Evolutionary conservation across 2,888 invertebrate species (phyloP), one percentile per base, ranked within the genome.

Genomic region (Anorthoa munda): DNA sequence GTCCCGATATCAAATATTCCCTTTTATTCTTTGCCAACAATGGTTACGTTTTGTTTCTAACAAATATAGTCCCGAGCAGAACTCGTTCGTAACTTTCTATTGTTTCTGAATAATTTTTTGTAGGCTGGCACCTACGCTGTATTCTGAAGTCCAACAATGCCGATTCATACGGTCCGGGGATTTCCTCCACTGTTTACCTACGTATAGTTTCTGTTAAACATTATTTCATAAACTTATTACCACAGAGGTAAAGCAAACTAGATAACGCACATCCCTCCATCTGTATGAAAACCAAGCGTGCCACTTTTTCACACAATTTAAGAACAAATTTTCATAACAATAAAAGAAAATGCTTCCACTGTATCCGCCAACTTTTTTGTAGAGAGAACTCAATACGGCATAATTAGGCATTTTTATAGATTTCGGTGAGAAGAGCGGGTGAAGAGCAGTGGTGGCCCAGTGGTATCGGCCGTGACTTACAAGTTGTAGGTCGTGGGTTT

Each of bases 51-150:
- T 77, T 63, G 55, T 78, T 82, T 72, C 46, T 46, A 80, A 79
- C 78, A 69, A 69, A 75, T 56, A 45, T 65, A 45, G 31, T 23
- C 26, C 53, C 18, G 7, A 58, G 39, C 17, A 61, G 45, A 59
- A 66, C 55, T 55, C 26, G 17, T 71, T 68, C 21, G 18, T 56
- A 72, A 66, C 65, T 59, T 75, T 70, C 77, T 72, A 66, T 72
- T 78, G 83, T 82, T 78, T 17, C 26, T 67, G 48, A 70, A 75
- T 58, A 50, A 63, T 50, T 67, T 77, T 67, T 60, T 67, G 60
- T 39, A 65, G 23, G 31, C 64, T 65, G 51, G 45, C 50, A 23
- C 12, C 50, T 51, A 26, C 51, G 21, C 56, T 58, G 64, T 75
- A n/a, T 61, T 58, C 68, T 61, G 15, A 56, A 70, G 46, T 59